Percentiles rank a stretch among this genome's conserved stretches.
Conservation (phyloP, 1,140 invertebrate species). For the Meloidogyne hapla region DNA sequence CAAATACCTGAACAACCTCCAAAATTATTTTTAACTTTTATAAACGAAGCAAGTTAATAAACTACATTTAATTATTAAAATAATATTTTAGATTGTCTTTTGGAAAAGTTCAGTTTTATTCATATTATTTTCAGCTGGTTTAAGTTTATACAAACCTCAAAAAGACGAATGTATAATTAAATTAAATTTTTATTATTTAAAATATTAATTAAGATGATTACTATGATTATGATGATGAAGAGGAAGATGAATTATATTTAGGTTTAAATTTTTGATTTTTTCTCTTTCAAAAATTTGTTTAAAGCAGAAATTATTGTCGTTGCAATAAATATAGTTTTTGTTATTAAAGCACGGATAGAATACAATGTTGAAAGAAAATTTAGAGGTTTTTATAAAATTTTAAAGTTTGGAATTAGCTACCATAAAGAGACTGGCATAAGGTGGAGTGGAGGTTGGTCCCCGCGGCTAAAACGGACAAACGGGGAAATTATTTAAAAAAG, state of each 20-base stretch:
- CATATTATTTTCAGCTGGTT: conserved; percentile 83
- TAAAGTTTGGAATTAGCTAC: no score
- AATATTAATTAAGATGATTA: no score
- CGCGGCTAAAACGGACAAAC: no score
- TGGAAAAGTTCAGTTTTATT: conserved; percentile 62
- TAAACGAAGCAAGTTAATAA: conserved; percentile 81
- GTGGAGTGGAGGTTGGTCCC: not conserved
- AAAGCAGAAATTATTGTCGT: conserved; percentile 61
- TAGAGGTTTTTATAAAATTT: no score
- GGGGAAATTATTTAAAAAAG: no score
- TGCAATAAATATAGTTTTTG: conserved; percentile 61
- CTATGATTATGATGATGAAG: conserved; percentile 24
- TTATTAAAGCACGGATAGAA: conserved; percentile 63
- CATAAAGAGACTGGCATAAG: no score
- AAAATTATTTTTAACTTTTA: conserved; percentile 94
- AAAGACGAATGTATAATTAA: conserved; percentile 44
- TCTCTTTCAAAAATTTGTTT: conserved; percentile 48
- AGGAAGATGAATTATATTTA: conserved; percentile 30
- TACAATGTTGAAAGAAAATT: conserved; percentile 63
- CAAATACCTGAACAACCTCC: conserved; percentile 97
- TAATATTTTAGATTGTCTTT: conserved; percentile 77
- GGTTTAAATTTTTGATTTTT: conserved; percentile 9
- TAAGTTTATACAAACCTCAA: conserved; percentile 82
- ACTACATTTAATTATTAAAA: conserved; percentile 20
- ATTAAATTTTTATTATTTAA: not conserved